These are phyloP conservation scores for Serrognathus titanus DNA, from an alignment of 2,888 invertebrate genomes.

Conservation along the genomic window DNA sequence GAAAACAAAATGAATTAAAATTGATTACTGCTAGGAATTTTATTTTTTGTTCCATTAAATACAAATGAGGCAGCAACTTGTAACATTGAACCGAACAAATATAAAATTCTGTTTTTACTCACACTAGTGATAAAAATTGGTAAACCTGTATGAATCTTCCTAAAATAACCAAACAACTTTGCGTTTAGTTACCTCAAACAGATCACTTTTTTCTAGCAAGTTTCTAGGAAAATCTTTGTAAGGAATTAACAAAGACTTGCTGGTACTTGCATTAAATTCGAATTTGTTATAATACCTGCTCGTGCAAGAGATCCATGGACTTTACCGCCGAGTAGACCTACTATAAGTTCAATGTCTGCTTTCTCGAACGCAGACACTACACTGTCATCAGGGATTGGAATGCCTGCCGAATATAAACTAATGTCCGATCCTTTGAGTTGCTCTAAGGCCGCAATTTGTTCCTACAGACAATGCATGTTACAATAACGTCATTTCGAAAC, in stretches of 20 bases:
- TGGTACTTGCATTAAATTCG: slow-evolving; percentile 32
- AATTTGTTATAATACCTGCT: slow-evolving; percentile 66
- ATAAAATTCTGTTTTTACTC: no score
- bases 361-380: slow-evolving; percentile 63
- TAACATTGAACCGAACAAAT: no score
- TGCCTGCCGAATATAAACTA: slow-evolving; percentile 71
- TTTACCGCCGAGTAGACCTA: slow-evolving; percentile 93
- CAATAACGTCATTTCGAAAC: slow-evolving; percentile 18
- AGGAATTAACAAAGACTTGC: slow-evolving; percentile 28
- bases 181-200: slow-evolving; percentile 37
- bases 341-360: slow-evolving; percentile 72
- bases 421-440: slow-evolving; percentile 55
- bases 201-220: slow-evolving; percentile 38
- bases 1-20: no score
- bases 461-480: slow-evolving; percentile 48
- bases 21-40: no score
- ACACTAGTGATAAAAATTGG: no score
- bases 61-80: no score
- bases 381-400: slow-evolving; percentile 67
- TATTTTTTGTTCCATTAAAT: no score
- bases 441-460: slow-evolving; percentile 60
- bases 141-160: slow-evolving; percentile 19
- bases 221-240: slow-evolving; percentile 33
- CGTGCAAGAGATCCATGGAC: slow-evolving; percentile 99
- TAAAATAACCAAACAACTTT: slow-evolving; percentile 18